phyloP scores from a whole-genome alignment of 2,888 invertebrate species.

The Argyresthia goedartella region DNA sequence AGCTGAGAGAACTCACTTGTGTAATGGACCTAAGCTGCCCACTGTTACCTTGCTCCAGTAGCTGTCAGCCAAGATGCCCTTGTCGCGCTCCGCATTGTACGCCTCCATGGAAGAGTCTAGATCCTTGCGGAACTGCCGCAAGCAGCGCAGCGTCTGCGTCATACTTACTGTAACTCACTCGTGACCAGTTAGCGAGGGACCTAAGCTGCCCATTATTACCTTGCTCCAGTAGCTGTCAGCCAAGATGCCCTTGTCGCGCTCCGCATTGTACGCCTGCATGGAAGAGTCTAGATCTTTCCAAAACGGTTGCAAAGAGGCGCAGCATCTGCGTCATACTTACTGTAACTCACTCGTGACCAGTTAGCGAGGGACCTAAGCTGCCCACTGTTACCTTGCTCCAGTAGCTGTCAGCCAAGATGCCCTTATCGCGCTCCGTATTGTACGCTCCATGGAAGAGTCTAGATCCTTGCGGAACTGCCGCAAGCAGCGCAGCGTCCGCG shows the following conservation, averaged over 20 bases:
- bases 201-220: too few species aligned
- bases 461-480: conserved; percentile 70
- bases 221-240: too few species aligned
- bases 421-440: conserved; percentile 64
- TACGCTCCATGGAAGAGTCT: conserved; percentile 70
- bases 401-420: conserved; percentile 81
- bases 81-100: conserved; percentile 67
- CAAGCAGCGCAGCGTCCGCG: conserved; percentile 68
- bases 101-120: conserved; percentile 71
- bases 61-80: conserved; percentile 77
- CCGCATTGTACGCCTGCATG: background rate
- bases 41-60: conserved; percentile 89
- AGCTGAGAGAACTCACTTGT: too few species aligned
- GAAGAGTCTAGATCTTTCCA: too few species aligned
- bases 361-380: too few species aligned
- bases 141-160: conserved; percentile 67
- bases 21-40: too few species aligned
- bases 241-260: too few species aligned
- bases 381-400: conserved; percentile 87
- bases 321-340: too few species aligned
- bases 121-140: conserved; percentile 67
- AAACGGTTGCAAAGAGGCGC: too few species aligned
- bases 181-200: too few species aligned
- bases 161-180: too few species aligned
- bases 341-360: too few species aligned